phyloP scores from a whole-genome alignment of 2,888 invertebrate species.

The Brachylomia viminalis region DNA sequence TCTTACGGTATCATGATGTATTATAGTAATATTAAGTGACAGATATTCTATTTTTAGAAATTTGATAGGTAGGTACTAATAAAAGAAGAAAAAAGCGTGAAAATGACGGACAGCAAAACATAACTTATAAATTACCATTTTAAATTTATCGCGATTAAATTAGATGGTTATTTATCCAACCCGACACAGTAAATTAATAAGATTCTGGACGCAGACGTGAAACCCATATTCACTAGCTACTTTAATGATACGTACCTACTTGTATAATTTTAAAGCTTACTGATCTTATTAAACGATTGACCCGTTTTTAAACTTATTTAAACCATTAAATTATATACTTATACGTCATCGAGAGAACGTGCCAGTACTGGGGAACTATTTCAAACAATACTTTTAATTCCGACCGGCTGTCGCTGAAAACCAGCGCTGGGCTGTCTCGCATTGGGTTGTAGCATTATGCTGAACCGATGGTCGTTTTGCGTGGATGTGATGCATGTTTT shows the following conservation, averaged over 20 bases:
- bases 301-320: neutral
- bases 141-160: neutral
- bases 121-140: neutral
- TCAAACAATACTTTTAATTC: slow-evolving; percentile 54
- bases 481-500: too few relatives aligned
- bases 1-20: too few relatives aligned
- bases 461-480: too few relatives aligned
- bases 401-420: too few relatives aligned
- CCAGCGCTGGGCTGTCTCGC: too few relatives aligned
- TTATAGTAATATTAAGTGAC: too few relatives aligned
- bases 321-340: neutral
- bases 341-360: slow-evolving; percentile 4
- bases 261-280: neutral
- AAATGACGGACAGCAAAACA: too few relatives aligned
- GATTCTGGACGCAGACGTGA: too few relatives aligned
- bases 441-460: too few relatives aligned
- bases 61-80: too few relatives aligned
- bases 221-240: neutral
- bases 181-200: neutral
- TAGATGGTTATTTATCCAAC: neutral
- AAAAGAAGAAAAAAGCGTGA: neutral
- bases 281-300: neutral
- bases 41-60: neutral
- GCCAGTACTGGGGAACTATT: slow-evolving; percentile 14
- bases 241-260: neutral